Evolutionary conservation across 1,140 invertebrate species (phyloP).

Genomic region (Teleopsis dalmanni): DNA sequence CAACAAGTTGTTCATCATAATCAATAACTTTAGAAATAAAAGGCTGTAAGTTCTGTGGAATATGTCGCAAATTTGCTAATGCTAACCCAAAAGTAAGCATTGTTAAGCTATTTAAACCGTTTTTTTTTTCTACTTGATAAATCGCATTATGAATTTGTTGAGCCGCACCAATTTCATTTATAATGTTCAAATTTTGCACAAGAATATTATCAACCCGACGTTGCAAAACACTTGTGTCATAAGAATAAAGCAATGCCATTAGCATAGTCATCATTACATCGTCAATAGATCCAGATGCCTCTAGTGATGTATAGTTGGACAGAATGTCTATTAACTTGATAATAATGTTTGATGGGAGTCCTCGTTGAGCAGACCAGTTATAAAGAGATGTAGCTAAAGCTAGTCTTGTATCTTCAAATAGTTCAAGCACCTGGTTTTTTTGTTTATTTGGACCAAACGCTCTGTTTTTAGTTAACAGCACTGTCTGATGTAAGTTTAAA

Average conservation of each 20-base stretch:
- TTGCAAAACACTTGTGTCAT: constrained; percentile 75
- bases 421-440: constrained; percentile 67
- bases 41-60: constrained; percentile 27
- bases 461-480: constrained; percentile 70
- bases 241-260: constrained; percentile 75
- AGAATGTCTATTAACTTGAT: constrained; percentile 42
- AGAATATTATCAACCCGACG: constrained; percentile 57
- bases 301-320: constrained; percentile 48
- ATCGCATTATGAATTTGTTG: no score
- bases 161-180: constrained; percentile 61
- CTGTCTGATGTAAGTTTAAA: no score
- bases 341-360: constrained; percentile 57
- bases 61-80: constrained; percentile 63
- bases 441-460: constrained; percentile 82
- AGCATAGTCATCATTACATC: constrained; percentile 68
- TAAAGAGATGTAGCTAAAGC: constrained; percentile 80
- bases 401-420: constrained; percentile 71
- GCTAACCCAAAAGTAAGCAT: constrained; percentile 75
- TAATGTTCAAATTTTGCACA: constrained; percentile 62
- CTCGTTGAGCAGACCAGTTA: constrained; percentile 76
- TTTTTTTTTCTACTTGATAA: background rate
- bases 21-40: constrained; percentile 47
- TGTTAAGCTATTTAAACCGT: constrained; percentile 59
- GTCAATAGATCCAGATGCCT: constrained; percentile 56
- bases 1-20: constrained; percentile 68